Percentiles rank a stretch among this genome's conserved stretches.
Evolutionary conservation across 2,797 vertebrate species (phyloP).

Genomic region (Dermochelys coriacea): DNA sequence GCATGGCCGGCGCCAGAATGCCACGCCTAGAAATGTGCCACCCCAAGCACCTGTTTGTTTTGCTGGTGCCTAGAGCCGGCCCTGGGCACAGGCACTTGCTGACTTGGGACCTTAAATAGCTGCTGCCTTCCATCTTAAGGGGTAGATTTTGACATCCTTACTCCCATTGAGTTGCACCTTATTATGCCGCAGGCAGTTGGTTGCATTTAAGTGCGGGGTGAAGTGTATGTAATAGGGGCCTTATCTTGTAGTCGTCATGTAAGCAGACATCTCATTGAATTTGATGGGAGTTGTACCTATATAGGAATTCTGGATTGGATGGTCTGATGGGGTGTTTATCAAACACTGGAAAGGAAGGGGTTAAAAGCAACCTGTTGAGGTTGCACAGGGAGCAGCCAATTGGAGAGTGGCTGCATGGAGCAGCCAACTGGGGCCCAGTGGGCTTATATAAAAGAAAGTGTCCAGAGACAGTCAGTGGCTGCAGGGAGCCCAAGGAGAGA

Average conservation of each 20-base stretch:
- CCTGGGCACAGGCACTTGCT: neutral
- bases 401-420: too few species aligned
- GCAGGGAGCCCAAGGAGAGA: too few species aligned
- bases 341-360: too few species aligned
- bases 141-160: neutral
- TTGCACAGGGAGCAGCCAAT: too few species aligned
- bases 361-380: too few species aligned
- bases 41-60: too few species aligned
- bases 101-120: neutral
- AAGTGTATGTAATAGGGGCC: neutral
- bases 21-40: too few species aligned
- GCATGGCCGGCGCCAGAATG: too few species aligned
- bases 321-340: neutral
- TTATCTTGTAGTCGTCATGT: neutral
- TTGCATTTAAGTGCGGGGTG: neutral
- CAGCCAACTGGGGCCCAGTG: too few species aligned
- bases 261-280: neutral
- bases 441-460: too few species aligned
- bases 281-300: conserved; percentile 30
- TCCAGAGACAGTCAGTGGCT: too few species aligned
- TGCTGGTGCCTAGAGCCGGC: too few species aligned
- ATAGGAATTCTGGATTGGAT: neutral
- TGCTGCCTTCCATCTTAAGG: neutral
- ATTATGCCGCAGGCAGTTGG: rapidly evolving
- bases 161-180: neutral